Evolutionary conservation across 2,113 vertebrate genomes (phyloP).

Genomic region (Vombatus ursinus): DNA sequence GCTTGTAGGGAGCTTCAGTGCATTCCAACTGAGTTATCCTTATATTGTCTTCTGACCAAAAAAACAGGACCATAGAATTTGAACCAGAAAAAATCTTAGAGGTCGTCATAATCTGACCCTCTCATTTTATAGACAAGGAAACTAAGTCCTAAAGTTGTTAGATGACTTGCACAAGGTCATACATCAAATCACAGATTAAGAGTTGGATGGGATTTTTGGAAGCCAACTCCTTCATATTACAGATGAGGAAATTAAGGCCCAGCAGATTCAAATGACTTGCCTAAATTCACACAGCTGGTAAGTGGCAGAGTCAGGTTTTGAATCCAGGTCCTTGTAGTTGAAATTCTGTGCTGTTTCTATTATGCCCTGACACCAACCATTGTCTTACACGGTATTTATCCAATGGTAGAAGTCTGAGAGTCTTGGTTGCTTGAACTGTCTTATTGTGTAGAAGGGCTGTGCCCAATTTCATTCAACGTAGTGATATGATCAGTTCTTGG

Average conservation of each 20-base stretch:
- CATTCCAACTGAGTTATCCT: background rate
- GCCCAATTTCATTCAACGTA: conserved; percentile 15
- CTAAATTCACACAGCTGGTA: background rate
- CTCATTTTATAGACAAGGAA: background rate
- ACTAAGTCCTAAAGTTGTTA: background rate
- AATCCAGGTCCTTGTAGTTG: background rate
- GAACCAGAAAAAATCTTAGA: background rate
- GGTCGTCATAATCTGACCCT: background rate
- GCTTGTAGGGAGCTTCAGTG: background rate
- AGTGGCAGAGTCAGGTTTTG: background rate
- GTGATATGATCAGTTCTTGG: conserved; percentile 24
- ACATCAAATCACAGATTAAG: background rate
- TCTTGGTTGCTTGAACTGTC: conserved; percentile 2
- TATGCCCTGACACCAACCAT: background rate
- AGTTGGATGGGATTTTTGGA: background rate
- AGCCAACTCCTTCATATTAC: background rate
- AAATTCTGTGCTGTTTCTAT: background rate
- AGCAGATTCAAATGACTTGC: background rate
- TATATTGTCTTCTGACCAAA: background rate
- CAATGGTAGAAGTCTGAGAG: conserved; percentile 14
- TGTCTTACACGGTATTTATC: background rate
- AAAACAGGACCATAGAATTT: background rate
- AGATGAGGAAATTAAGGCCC: background rate
- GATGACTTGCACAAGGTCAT: background rate
- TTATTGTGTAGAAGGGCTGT: conserved; percentile 3